phyloP scores from a whole-genome alignment of 2,797 vertebrate genomes.

The Phrynocephalus guinanensis region DNA sequence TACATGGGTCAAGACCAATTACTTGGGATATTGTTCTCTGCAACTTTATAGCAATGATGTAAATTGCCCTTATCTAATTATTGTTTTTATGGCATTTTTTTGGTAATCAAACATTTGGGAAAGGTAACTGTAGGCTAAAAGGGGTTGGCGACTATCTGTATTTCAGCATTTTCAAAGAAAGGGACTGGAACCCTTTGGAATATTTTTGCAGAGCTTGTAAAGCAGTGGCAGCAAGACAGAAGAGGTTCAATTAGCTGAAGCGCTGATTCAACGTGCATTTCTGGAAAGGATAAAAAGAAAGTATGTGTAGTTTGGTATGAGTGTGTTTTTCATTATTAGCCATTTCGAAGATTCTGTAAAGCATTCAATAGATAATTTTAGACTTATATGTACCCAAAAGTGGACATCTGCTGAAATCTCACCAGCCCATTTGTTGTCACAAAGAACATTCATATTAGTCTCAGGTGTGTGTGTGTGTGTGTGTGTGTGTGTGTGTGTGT shows the following conservation, averaged over 20 bases:
- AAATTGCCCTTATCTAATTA: constrained; percentile 82
- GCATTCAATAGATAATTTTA: background rate
- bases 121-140: constrained; percentile 76
- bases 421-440: background rate
- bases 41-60: constrained; percentile 73
- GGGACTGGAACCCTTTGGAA: constrained; percentile 35
- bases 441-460: background rate
- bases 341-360: background rate
- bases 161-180: constrained; percentile 37
- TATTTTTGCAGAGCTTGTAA: constrained; percentile 4
- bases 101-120: constrained; percentile 74
- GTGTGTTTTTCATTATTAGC: too few relatives aligned
- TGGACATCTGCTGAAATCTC: background rate
- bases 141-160: constrained; percentile 61
- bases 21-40: constrained; percentile 80
- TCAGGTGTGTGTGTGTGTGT: background rate
- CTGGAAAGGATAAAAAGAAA: constrained; percentile 38
- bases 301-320: constrained; percentile 15
- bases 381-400: background rate
- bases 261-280: constrained; percentile 38
- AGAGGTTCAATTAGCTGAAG: constrained; percentile 27
- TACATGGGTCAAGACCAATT: constrained; percentile 84
- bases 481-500: background rate
- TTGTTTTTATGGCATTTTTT: constrained; percentile 74
- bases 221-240: constrained; percentile 39